Conservation (phyloP, 2,888 invertebrate species). For the Coenonympha arcania region DNA sequence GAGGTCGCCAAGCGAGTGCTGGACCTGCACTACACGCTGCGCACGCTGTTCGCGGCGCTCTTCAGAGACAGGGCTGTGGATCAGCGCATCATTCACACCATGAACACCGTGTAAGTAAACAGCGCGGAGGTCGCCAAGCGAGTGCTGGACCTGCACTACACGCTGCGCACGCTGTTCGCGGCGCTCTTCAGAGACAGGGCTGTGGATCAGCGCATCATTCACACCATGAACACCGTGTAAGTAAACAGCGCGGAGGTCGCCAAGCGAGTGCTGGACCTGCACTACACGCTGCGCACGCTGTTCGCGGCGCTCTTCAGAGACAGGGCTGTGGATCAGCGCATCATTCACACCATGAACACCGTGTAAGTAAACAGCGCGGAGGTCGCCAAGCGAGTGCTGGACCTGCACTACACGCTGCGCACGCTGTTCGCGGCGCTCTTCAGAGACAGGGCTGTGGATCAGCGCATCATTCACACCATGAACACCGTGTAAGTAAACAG, state of each 20-base stretch:
- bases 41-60: constrained; percentile 77
- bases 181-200: constrained; percentile 76
- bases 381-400: constrained; percentile 79
- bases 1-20: constrained; percentile 80
- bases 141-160: constrained; percentile 81
- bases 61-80: constrained; percentile 74
- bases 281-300: constrained; percentile 78
- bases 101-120: constrained; percentile 76
- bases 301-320: constrained; percentile 77
- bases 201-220: constrained; percentile 55
- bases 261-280: constrained; percentile 80
- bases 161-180: constrained; percentile 77
- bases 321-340: constrained; percentile 63
- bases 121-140: constrained; percentile 79
- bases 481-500: constrained; percentile 77
- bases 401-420: constrained; percentile 79
- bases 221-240: constrained; percentile 69
- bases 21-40: constrained; percentile 79
- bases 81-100: constrained; percentile 43
- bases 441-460: constrained; percentile 67
- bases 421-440: constrained; percentile 79
- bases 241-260: constrained; percentile 79
- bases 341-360: constrained; percentile 51
- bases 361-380: constrained; percentile 79
- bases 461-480: constrained; percentile 47